phyloP scores from a whole-genome alignment of 2,113 vertebrate species.

The Xyliphius kryptos region DNA sequence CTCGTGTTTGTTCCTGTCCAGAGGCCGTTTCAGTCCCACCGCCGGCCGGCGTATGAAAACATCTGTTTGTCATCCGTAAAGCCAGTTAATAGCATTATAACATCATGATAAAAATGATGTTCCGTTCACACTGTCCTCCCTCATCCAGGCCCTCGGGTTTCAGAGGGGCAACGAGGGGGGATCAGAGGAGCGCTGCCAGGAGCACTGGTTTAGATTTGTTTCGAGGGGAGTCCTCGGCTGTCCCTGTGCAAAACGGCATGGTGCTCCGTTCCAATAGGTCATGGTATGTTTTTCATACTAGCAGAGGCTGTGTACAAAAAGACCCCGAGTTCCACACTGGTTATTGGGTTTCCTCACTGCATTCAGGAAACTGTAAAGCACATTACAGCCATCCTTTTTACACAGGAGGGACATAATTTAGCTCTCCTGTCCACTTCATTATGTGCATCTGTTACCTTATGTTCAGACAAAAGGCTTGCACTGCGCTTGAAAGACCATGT shows the following conservation, averaged over 20 bases:
- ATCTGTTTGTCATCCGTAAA: constrained; percentile 43
- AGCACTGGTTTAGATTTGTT: constrained; percentile 24
- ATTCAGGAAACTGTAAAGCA: too few relatives aligned
- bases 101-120: constrained; percentile 35
- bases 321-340: too few relatives aligned
- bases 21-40: constrained; percentile 38
- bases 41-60: constrained; percentile 33
- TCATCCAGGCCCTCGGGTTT: constrained; percentile 8
- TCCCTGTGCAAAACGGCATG: constrained; percentile 18
- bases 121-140: constrained; percentile 11
- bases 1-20: constrained; percentile 42
- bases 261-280: constrained; percentile 28
- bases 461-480: too few relatives aligned
- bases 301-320: too few relatives aligned
- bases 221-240: constrained; percentile 18
- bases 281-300: constrained; percentile 9
- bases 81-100: constrained; percentile 40
- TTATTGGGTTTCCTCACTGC: too few relatives aligned
- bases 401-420: too few relatives aligned
- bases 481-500: too few relatives aligned
- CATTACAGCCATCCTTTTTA: too few relatives aligned
- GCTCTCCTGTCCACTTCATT: too few relatives aligned
- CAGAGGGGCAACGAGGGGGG: constrained; percentile 14
- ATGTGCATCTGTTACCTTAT: too few relatives aligned
- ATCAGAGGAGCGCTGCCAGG: constrained; percentile 1